Percentiles rank a stretch among this genome's conserved stretches.
Evolutionary conservation across 2,888 invertebrate genomes (phyloP).

Genomic region (Lasioglossum lativentre): DNA sequence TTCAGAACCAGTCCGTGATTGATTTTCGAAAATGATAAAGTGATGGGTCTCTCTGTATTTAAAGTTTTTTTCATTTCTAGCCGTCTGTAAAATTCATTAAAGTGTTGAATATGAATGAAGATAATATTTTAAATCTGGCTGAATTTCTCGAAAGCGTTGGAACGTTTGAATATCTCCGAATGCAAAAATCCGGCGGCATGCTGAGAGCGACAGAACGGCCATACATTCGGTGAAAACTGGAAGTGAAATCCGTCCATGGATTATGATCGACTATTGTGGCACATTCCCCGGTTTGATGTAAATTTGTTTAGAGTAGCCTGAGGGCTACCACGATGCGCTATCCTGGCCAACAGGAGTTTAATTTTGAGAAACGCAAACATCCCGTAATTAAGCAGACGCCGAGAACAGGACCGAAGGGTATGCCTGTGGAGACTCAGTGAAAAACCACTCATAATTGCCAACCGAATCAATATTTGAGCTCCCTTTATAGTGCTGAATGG

Average conservation of each 20-base stretch:
- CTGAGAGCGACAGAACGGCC: background rate
- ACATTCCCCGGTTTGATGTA: slow-evolving; percentile 65
- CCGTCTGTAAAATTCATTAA: background rate
- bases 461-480: slow-evolving; percentile 79
- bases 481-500: slow-evolving; percentile 76
- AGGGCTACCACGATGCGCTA: slow-evolving; percentile 63
- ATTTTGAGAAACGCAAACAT: slow-evolving; percentile 81
- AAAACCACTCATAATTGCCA: slow-evolving; percentile 78
- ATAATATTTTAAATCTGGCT: background rate
- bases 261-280: slow-evolving; percentile 64
- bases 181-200: background rate
- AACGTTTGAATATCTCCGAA: background rate
- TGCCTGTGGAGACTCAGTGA: slow-evolving; percentile 67
- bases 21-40: background rate
- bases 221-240: slow-evolving; percentile 13
- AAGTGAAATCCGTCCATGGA: slow-evolving; percentile 49
- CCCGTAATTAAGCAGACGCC: slow-evolving; percentile 76
- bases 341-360: slow-evolving; percentile 73
- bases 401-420: slow-evolving; percentile 71
- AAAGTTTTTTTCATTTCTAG: background rate
- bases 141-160: background rate
- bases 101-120: background rate
- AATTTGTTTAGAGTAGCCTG: slow-evolving; percentile 75
- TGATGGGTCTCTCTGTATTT: background rate
- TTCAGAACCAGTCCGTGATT: background rate